A percentile compares a stretch with the other conserved stretches of the same genome.
phyloP scores from a whole-genome alignment of 1,140 invertebrate species.

The Pseudoatta argentina region DNA sequence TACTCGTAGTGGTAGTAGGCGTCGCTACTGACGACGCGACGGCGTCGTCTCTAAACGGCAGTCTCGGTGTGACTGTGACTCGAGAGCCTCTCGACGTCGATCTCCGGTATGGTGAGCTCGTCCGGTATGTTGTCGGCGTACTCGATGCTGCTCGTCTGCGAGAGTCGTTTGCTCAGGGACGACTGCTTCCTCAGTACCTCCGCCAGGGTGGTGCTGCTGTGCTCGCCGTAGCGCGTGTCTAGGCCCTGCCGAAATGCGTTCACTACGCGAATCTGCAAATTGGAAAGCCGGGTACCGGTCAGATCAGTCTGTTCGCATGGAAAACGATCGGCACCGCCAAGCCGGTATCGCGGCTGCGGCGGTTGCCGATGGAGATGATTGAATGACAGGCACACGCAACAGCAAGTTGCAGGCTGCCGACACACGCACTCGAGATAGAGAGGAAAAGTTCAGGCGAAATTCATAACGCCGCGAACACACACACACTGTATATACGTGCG shows the following conservation, averaged over 20 bases:
- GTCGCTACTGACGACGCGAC: slow-evolving; percentile 58
- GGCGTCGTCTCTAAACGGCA: slow-evolving; percentile 90
- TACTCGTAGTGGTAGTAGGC: slow-evolving; percentile 52
- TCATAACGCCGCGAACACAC: slow-evolving; percentile 46
- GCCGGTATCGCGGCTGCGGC: not conserved
- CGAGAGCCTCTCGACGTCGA: slow-evolving; percentile 95
- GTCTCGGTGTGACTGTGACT: slow-evolving; percentile 97
- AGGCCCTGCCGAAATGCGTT: slow-evolving; percentile 99
- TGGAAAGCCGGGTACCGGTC: slow-evolving; percentile 69
- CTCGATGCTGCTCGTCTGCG: slow-evolving; percentile 96
- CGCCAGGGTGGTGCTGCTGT: slow-evolving; percentile 94
- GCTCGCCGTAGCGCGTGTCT: slow-evolving; percentile 97
- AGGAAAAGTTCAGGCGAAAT: slow-evolving; percentile 50
- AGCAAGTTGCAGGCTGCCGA: slow-evolving; percentile 58
- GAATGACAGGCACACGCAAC: slow-evolving; percentile 43
- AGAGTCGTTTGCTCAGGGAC: slow-evolving; percentile 95
- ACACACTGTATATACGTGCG: slow-evolving; percentile 23
- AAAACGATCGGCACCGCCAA: slow-evolving; percentile 31
- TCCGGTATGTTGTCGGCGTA: slow-evolving; percentile 95
- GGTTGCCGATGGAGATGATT: slow-evolving; percentile 20
- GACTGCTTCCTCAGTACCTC: slow-evolving; percentile 96
- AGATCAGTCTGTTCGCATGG: slow-evolving; percentile 37
- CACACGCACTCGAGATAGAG: slow-evolving; percentile 58
- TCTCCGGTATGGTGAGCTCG: slow-evolving; percentile 94
- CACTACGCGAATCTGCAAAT: slow-evolving; percentile 98